Evolutionary conservation across 2,797 vertebrate genomes (phyloP).

Genomic region (Spinus olivaceus): DNA sequence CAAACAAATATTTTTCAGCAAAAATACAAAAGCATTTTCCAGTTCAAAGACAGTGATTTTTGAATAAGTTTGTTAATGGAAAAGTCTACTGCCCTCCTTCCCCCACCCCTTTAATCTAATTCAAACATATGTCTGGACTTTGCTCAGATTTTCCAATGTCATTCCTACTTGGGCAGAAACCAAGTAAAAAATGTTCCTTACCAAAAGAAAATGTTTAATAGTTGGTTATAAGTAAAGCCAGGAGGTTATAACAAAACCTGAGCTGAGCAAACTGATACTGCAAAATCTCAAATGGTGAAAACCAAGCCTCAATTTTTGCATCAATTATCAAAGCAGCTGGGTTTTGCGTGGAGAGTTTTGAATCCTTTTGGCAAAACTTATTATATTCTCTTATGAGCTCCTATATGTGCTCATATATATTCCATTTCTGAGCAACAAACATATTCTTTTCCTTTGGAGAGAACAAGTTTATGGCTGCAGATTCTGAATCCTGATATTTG

Average conservation of each 20-base stretch:
- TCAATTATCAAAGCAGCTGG: not conserved
- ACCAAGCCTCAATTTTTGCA: not conserved
- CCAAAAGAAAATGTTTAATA: not conserved
- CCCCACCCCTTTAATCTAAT: not conserved
- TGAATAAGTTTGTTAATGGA: not conserved
- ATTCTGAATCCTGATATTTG: not conserved
- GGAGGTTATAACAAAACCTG: not conserved
- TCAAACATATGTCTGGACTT: not conserved
- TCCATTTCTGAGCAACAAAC: not conserved
- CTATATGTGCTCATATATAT: not conserved
- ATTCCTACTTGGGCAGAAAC: not conserved
- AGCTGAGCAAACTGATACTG: not conserved
- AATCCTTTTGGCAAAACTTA: not conserved
- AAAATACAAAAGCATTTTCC: not conserved
- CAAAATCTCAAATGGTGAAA: conserved; percentile 1
- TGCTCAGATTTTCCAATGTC: not conserved
- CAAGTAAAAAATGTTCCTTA: not conserved
- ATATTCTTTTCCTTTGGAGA: not conserved
- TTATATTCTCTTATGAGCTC: not conserved
- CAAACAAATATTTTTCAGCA: not conserved
- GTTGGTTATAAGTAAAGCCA: not conserved
- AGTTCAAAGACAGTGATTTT: not conserved
- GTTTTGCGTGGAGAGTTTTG: not conserved
- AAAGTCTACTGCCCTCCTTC: not conserved
- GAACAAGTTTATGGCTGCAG: not conserved